A percentile compares a stretch with the other conserved stretches of the same genome.
These are phyloP conservation scores for Apis cerana DNA, from an alignment of 1,140 invertebrate genomes.

Conservation along the genomic window DNA sequence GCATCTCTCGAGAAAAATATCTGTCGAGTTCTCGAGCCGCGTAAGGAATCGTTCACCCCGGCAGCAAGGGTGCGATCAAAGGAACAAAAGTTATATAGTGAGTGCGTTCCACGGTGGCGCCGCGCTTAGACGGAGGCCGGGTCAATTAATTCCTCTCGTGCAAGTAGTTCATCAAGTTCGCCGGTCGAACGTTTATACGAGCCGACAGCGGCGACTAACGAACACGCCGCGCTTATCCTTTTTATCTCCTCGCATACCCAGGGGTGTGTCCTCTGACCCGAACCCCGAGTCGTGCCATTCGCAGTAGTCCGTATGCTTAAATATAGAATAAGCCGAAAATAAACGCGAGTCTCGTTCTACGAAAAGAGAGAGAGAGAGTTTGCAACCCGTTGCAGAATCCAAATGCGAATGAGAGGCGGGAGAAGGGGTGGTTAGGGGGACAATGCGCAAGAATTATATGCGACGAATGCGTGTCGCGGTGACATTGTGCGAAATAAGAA, in stretches of 20 bases:
- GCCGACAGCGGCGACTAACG: slow-evolving; percentile 27
- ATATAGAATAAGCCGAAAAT: slow-evolving; percentile 62
- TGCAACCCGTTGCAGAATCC: slow-evolving; percentile 13
- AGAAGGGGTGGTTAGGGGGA: slow-evolving; percentile 40
- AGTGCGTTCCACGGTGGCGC: slow-evolving; percentile 34
- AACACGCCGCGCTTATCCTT: slow-evolving; percentile 12
- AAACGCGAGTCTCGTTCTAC: slow-evolving; percentile 45
- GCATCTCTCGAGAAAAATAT: too few relatives aligned
- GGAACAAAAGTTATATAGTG: neutral
- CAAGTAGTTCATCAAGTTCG: slow-evolving; percentile 47
- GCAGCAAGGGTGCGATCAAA: neutral
- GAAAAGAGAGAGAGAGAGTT: slow-evolving; percentile 33
- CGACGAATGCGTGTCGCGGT: slow-evolving; percentile 65
- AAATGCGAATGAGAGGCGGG: neutral
- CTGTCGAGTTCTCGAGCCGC: neutral
- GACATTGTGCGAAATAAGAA: slow-evolving; percentile 40
- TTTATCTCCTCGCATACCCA: slow-evolving; percentile 28
- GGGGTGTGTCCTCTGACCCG: slow-evolving; percentile 67
- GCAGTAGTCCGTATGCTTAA: slow-evolving; percentile 50
- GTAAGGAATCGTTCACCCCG: neutral
- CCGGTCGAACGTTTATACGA: slow-evolving; percentile 44
- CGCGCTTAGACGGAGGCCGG: slow-evolving; percentile 1
- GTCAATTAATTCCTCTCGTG: slow-evolving; percentile 49
- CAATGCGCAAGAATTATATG: slow-evolving; percentile 65
- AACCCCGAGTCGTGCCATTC: slow-evolving; percentile 32